phyloP scores from a whole-genome alignment of 2,797 vertebrate species.

The Pygocentrus nattereri region DNA sequence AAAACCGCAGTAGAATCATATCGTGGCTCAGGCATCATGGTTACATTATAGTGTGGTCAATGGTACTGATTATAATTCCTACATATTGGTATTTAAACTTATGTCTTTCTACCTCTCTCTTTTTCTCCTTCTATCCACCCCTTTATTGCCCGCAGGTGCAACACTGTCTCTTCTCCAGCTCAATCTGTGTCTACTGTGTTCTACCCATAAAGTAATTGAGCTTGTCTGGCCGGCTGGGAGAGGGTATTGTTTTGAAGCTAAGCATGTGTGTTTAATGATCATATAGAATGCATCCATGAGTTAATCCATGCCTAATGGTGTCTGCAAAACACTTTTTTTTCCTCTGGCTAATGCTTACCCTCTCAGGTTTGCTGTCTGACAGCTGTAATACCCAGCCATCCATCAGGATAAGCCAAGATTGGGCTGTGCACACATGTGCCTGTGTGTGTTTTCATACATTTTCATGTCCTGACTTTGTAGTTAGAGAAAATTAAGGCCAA shows the following conservation, averaged over 20 bases:
- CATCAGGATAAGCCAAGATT: slow-evolving; percentile 55
- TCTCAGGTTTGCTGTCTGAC: slow-evolving; percentile 43
- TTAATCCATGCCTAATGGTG: slow-evolving; percentile 42
- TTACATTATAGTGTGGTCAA: too few relatives aligned
- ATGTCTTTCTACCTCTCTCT: too few relatives aligned
- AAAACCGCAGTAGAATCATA: too few relatives aligned
- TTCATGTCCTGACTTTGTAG: neutral
- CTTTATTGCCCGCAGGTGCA: neutral
- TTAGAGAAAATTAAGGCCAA: neutral
- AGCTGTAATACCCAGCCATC: slow-evolving; percentile 55
- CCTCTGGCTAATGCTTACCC: slow-evolving; percentile 27
- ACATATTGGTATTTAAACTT: too few relatives aligned
- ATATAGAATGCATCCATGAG: slow-evolving; percentile 12
- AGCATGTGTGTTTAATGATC: slow-evolving; percentile 42
- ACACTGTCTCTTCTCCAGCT: neutral
- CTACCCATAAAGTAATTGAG: slow-evolving; percentile 41
- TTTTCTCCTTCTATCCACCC: slow-evolving; percentile 21
- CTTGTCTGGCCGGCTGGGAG: neutral
- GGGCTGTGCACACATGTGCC: slow-evolving; percentile 49
- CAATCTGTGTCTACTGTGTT: slow-evolving; percentile 18
- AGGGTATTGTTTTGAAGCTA: slow-evolving; percentile 7
- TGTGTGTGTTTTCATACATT: neutral
- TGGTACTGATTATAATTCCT: too few relatives aligned
- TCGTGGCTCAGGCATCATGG: too few relatives aligned
- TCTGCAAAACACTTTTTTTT: slow-evolving; percentile 35